phyloP scores from a whole-genome alignment of 2,113 vertebrate genomes.

The Toxotes jaculatrix region DNA sequence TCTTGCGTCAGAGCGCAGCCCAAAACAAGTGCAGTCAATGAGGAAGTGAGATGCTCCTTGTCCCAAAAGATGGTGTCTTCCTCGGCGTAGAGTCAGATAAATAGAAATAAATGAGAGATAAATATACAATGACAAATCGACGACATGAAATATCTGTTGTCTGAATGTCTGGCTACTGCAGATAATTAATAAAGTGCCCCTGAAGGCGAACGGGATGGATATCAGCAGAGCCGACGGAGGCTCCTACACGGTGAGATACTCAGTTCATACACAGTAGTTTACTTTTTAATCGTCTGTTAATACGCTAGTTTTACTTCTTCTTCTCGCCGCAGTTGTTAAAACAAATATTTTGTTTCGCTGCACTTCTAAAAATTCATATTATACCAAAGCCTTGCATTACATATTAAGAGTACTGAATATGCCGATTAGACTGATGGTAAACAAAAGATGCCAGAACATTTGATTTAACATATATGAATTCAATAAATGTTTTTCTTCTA shows the following conservation, averaged over 20 bases:
- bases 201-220: conserved; percentile 34
- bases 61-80: conserved; percentile 5
- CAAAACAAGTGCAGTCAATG: conserved; percentile 34
- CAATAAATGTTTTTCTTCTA: conserved; percentile 15
- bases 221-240: conserved; percentile 1
- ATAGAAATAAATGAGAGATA: background rate
- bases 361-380: background rate
- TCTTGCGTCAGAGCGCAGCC: conserved; percentile 26
- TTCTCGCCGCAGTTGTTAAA: background rate
- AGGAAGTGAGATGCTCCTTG: conserved; percentile 62
- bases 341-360: background rate
- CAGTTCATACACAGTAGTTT: background rate
- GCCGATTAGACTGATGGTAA: background rate
- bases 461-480: background rate
- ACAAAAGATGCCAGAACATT: background rate
- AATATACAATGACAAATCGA: background rate
- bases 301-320: background rate
- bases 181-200: background rate
- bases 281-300: background rate
- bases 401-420: background rate
- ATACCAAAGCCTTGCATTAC: background rate
- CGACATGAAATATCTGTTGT: background rate
- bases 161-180: background rate
- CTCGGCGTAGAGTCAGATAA: background rate
- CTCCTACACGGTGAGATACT: conserved; percentile 75